phyloP scores from a whole-genome alignment of 2,113 vertebrate genomes.

The Oostethus manadensis region DNA sequence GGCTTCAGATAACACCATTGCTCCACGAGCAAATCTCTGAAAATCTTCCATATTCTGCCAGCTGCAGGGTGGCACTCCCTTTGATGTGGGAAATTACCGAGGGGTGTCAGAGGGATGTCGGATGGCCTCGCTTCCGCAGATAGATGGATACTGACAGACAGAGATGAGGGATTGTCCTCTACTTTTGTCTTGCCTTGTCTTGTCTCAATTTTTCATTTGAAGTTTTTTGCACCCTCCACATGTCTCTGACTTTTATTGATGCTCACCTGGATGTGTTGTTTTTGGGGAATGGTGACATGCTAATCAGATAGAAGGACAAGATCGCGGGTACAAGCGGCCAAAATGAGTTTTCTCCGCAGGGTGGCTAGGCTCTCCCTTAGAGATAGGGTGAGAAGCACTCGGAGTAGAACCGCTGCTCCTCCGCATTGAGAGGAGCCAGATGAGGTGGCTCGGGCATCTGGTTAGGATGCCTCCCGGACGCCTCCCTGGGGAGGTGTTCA shows the following conservation, averaged over 20 bases:
- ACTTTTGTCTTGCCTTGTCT: conserved; percentile 7
- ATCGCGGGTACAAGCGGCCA: too few relatives aligned
- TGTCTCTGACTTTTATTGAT: conserved; percentile 25
- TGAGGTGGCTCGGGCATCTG: too few relatives aligned
- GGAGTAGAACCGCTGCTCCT: too few relatives aligned
- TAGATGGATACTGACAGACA: conserved; percentile 60
- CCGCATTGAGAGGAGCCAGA: too few relatives aligned
- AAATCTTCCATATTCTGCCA: conserved; percentile 62
- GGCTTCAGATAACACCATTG: conserved; percentile 63
- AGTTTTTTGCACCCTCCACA: background rate
- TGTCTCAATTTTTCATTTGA: conserved; percentile 14
- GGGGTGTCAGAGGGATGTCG: conserved; percentile 52
- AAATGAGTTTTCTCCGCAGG: too few relatives aligned
- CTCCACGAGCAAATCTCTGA: conserved; percentile 65
- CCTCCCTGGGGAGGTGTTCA: too few relatives aligned
- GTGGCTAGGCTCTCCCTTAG: too few relatives aligned
- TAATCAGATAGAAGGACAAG: conserved; percentile 54
- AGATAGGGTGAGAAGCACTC: too few relatives aligned
- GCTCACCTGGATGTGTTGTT: conserved; percentile 30
- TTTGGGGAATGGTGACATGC: conserved; percentile 41
- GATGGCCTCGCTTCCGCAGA: conserved; percentile 40
- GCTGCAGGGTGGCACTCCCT: conserved; percentile 54
- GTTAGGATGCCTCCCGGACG: too few relatives aligned
- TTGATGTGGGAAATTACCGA: conserved; percentile 65
- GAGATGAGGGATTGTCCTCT: conserved; percentile 57